These are phyloP conservation scores for Ctena decussata DNA, from an alignment of 2,888 invertebrate genomes.

Conservation along the genomic window DNA sequence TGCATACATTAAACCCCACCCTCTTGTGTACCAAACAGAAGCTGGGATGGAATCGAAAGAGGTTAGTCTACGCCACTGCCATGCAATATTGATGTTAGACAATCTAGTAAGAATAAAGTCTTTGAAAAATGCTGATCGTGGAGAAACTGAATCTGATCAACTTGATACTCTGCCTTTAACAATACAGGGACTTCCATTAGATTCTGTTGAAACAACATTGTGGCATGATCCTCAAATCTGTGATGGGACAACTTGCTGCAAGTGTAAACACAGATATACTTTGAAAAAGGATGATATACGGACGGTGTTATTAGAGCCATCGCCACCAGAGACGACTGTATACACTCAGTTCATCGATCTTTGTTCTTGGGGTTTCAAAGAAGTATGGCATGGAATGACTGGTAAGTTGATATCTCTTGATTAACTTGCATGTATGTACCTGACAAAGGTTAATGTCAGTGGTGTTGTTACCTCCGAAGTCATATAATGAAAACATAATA, in stretches of 20 bases:
- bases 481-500: no score
- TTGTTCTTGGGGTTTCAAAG: not conserved
- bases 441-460: no score
- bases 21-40: not conserved
- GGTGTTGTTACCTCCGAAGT: no score
- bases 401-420: not conserved
- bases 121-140: not conserved
- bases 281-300: not conserved
- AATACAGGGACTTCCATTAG: slow-evolving; percentile 16
- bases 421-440: no score
- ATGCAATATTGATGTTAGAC: slow-evolving; percentile 16
- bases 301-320: not conserved
- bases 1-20: not conserved
- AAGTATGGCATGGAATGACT: not conserved
- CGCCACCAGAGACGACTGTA: not conserved
- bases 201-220: not conserved
- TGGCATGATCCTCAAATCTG: slow-evolving; percentile 12
- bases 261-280: not conserved
- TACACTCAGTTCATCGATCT: not conserved
- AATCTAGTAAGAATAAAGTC: slow-evolving; percentile 15
- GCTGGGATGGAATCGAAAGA: not conserved
- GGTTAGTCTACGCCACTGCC: not conserved
- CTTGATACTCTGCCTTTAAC: slow-evolving; percentile 19
- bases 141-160: slow-evolving; percentile 12
- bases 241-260: not conserved